Evolutionary conservation across 2,888 invertebrate species (phyloP), one percentile per base, ranked within the genome.

Genomic region (Beris chalybata): DNA sequence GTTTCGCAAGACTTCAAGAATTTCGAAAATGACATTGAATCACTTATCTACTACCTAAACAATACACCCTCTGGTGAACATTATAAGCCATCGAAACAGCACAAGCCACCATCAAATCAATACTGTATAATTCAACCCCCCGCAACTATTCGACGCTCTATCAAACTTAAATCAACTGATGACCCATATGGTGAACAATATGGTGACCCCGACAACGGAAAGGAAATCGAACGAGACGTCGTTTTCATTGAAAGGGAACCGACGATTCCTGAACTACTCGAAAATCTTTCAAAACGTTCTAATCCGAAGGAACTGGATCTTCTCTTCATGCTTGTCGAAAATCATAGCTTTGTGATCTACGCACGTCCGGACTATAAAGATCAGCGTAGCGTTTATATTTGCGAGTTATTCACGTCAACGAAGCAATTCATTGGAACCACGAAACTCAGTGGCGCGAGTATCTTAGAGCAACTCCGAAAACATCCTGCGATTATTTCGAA

Each of bases 291-390:
- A 15, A 29, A 22, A 4, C 30, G 15, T 11, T 5, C 15, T 5
- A 30, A 2, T 5, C 2, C 22, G 12, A 30, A 47, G 7, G 29
- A 58, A 7, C 7, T 58, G 6, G 45, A 58, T 7, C 15, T 30
- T 4, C 31, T 58, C 22, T 58, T 58, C 30, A n/a, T 7, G 7
- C 44, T 58, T 22, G 58, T 29, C 22, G 47, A 58, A 5, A 22
- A 58, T 9, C 6, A 58, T 29, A 22, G 45, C 6, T 58, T 58
- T 29, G 5, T 45, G 15, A 29, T 58, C n/a, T 58, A 15, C 45
- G 58, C 58, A 6, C 58, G 45, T 45, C 58, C 58, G 3, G 58
- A 58, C 30, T 58, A 45, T 11, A 12, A 11, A 4, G 45, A 58
- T 13, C 45, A 58, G 4, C 45, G 58, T 5, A 38, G 45, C 30